Evolutionary conservation across 2,113 vertebrate genomes (phyloP).

Genomic region (Corvus cornix): DNA sequence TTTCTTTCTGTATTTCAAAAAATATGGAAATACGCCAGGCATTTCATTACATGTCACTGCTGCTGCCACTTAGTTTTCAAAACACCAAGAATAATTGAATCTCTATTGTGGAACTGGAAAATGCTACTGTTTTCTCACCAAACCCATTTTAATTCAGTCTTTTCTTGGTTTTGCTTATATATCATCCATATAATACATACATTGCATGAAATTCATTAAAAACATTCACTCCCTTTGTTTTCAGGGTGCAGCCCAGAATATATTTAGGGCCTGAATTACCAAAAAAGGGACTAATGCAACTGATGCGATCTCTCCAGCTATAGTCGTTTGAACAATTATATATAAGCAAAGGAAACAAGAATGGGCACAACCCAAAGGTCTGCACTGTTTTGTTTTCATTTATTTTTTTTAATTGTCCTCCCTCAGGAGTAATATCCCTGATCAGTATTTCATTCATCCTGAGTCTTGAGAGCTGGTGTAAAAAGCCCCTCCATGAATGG

Average conservation of each 20-base stretch:
- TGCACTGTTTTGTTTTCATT: slow-evolving; percentile 60
- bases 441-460: background rate
- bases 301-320: slow-evolving; percentile 65
- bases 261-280: slow-evolving; percentile 65
- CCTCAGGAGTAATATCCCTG: background rate
- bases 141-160: slow-evolving; percentile 20
- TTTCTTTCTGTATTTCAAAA: background rate
- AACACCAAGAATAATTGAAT: background rate
- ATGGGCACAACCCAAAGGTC: slow-evolving; percentile 62
- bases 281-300: slow-evolving; percentile 64
- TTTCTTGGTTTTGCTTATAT: slow-evolving; percentile 23
- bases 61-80: background rate
- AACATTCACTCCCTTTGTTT: slow-evolving; percentile 68
- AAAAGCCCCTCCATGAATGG: background rate
- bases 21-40: background rate
- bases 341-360: slow-evolving; percentile 68
- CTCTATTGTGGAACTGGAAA: background rate
- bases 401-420: background rate
- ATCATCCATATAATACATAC: slow-evolving; percentile 48
- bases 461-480: background rate
- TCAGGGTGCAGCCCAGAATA: slow-evolving; percentile 66
- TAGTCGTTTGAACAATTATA: slow-evolving; percentile 65
- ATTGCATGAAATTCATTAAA: slow-evolving; percentile 63
- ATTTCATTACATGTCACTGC: background rate
- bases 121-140: slow-evolving; percentile 26